Conservation (phyloP, 2,797 vertebrate genomes). For the Lindbergichthys nudifrons region DNA sequence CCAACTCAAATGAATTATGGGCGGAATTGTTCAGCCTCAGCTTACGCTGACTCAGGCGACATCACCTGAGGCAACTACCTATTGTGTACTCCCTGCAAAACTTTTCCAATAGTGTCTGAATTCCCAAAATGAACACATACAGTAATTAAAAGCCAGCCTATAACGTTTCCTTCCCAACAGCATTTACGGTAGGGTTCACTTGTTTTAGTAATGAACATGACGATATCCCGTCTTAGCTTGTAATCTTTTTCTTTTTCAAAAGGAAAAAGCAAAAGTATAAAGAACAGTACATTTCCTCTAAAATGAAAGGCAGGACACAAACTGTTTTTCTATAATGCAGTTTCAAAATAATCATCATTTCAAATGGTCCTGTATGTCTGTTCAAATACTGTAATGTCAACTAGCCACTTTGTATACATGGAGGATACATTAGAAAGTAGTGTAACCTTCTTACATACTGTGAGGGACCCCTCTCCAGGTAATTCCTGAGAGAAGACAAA, state of each 20-base stretch:
- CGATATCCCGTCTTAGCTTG: not conserved
- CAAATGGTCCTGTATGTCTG: not conserved
- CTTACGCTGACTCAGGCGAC: not conserved
- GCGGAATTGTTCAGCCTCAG: not conserved
- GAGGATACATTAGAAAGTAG: slow-evolving; percentile 3
- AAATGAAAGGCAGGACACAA: slow-evolving; percentile 8
- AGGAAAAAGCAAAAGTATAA: too few species aligned
- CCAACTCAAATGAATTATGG: too few species aligned
- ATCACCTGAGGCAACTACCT: not conserved
- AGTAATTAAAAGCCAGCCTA: slow-evolving; percentile 22
- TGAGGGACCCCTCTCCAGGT: slow-evolving; percentile 1
- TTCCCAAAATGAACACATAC: not conserved
- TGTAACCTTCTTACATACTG: not conserved
- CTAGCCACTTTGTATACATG: slow-evolving; percentile 7
- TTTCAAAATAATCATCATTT: slow-evolving; percentile 19
- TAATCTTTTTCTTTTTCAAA: too few species aligned
- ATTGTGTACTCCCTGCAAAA: not conserved
- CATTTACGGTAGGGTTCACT: not conserved
- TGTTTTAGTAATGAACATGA: not conserved
- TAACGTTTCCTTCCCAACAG: slow-evolving; percentile 18
- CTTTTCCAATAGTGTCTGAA: not conserved
- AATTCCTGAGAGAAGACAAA: slow-evolving; percentile 1
- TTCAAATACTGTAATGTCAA: slow-evolving; percentile 21
- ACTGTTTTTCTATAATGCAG: slow-evolving; percentile 17
- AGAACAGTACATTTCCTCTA: not conserved